Percentiles rank a stretch among this genome's conserved stretches.
Evolutionary conservation across 2,888 invertebrate species (phyloP).

Genomic region (Ferdinandea cuprea): DNA sequence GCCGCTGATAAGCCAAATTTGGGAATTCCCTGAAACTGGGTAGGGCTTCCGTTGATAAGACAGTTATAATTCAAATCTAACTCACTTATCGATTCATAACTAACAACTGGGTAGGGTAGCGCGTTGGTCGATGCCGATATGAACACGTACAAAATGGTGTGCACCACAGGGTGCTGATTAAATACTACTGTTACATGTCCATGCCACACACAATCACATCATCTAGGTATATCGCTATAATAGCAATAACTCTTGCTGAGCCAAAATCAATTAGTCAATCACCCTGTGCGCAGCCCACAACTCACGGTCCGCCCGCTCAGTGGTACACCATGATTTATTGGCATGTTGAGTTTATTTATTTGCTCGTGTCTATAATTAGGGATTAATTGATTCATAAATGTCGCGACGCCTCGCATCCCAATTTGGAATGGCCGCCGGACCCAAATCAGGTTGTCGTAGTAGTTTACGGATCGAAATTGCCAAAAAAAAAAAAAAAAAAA

Average conservation of each 20-base stretch:
- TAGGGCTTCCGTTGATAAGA: conserved; percentile 59
- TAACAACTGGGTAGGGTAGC: conserved; percentile 13
- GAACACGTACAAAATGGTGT: neutral
- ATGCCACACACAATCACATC: neutral
- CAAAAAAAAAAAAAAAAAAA: too few species aligned
- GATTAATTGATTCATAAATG: conserved; percentile 73
- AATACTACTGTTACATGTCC: too few species aligned
- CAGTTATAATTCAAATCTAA: conserved; percentile 51
- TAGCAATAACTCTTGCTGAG: conserved; percentile 59
- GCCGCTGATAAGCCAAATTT: conserved; percentile 49
- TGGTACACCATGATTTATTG: conserved; percentile 63
- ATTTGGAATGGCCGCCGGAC: conserved; percentile 46
- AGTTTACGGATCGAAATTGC: conserved; percentile 44
- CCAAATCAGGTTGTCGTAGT: conserved; percentile 30
- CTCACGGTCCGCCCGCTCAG: too few species aligned
- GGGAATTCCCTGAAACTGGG: conserved; percentile 45
- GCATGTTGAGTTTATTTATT: conserved; percentile 67
- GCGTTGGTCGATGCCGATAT: conserved; percentile 34
- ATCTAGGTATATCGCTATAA: neutral
- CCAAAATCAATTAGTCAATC: conserved; percentile 65
- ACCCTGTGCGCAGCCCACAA: conserved; percentile 49
- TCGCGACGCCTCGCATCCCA: conserved; percentile 60
- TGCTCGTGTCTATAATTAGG: conserved; percentile 73
- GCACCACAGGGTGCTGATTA: conserved; percentile 57
- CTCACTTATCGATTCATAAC: conserved; percentile 56